Conservation (phyloP, 2,888 invertebrate genomes). For the Eutolmus rufibarbis region DNA sequence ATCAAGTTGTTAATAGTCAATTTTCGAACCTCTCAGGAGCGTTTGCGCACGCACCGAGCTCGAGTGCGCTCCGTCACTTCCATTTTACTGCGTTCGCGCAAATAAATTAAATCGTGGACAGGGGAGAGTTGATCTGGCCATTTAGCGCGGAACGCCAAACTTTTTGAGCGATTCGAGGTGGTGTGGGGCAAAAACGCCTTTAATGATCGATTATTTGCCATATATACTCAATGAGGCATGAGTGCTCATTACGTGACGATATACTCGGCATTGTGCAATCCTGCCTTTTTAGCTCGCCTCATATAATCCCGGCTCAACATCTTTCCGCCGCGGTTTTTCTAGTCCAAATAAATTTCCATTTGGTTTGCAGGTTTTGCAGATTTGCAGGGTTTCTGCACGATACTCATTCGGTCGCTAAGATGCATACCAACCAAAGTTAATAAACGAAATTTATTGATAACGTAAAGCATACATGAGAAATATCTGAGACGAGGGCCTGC, state of each 20-base stretch:
- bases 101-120: background rate
- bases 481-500: background rate
- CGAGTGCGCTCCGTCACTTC: background rate
- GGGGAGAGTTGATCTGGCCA: background rate
- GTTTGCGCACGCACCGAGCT: background rate
- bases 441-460: constrained; percentile 25
- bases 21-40: background rate
- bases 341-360: constrained; percentile 12
- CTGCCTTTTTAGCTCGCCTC: background rate
- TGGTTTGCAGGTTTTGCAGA: background rate
- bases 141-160: background rate
- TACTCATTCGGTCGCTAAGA: background rate
- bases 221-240: constrained; percentile 35
- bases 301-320: background rate
- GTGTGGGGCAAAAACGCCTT: background rate
- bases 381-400: background rate
- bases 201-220: constrained; percentile 40
- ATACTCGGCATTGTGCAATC: background rate
- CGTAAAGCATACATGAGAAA: background rate
- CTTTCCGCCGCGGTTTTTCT: constrained; percentile 6
- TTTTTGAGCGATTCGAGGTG: background rate
- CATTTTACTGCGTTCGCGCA: background rate
- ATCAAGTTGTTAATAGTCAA: constrained; percentile 17
- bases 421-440: background rate
- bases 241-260: constrained; percentile 40